Evolutionary conservation across 2,888 invertebrate species (phyloP).

Genomic region (Ennomos quercinarius): DNA sequence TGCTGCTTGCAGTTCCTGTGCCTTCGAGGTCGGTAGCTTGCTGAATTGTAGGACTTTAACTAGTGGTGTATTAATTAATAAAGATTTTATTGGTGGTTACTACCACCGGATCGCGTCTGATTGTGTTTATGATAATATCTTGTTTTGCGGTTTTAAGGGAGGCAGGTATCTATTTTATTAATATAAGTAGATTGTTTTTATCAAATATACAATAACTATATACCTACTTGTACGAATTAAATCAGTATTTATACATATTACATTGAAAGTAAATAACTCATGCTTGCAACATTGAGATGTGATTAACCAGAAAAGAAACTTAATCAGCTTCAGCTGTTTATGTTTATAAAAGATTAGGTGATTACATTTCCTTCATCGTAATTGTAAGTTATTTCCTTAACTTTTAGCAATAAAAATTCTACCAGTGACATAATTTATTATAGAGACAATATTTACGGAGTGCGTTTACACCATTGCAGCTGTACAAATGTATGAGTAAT

Average conservation of each 20-base stretch:
- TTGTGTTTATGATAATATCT: too few relatives aligned
- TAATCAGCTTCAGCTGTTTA: constrained; percentile 6
- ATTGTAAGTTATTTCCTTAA: constrained; percentile 31
- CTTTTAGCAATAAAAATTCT: constrained; percentile 27
- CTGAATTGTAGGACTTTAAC: too few relatives aligned
- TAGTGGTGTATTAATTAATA: too few relatives aligned
- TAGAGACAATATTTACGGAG: constrained; percentile 15
- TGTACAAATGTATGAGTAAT: constrained; percentile 50
- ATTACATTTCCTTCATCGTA: constrained; percentile 21
- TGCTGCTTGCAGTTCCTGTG: constrained; percentile 28
- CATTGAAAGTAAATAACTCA: too few relatives aligned
- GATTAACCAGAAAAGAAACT: constrained; percentile 3
- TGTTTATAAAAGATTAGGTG: not conserved
- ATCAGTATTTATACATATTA: too few relatives aligned
- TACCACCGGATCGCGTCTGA: too few relatives aligned
- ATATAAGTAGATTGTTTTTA: too few relatives aligned
- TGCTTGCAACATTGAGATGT: not conserved
- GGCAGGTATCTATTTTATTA: too few relatives aligned
- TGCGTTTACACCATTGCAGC: constrained; percentile 28
- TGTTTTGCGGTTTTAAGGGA: too few relatives aligned
- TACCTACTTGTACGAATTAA: too few relatives aligned
- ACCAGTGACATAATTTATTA: constrained; percentile 26
- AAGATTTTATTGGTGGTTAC: too few relatives aligned
- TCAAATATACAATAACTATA: too few relatives aligned
- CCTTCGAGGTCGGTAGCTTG: constrained; percentile 17